These are phyloP conservation scores for Toxotes jaculatrix DNA, from an alignment of 2,113 vertebrate species.

Conservation along the genomic window DNA sequence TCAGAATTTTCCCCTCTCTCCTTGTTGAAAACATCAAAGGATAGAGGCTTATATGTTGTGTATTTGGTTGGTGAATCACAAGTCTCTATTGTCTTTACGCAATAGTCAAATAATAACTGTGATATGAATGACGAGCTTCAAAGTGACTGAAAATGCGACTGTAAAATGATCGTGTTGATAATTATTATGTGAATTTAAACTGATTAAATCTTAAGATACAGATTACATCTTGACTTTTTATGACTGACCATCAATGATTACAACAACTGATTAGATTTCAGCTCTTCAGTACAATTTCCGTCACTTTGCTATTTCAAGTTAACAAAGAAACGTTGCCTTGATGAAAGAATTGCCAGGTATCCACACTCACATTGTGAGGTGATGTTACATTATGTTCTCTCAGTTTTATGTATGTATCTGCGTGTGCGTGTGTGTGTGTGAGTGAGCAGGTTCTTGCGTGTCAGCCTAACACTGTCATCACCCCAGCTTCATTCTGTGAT, in stretches of 20 bases:
- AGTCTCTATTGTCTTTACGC: not conserved
- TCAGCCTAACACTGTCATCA: conserved; percentile 60
- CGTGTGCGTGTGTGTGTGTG: conserved; percentile 27
- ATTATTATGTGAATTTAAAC: not conserved
- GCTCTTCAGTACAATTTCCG: not conserved
- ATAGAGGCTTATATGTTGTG: not conserved
- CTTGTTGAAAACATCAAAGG: conserved; percentile 16
- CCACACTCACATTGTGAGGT: not conserved
- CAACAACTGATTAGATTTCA: too few relatives aligned
- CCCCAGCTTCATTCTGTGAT: conserved; percentile 26
- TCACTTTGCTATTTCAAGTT: not conserved
- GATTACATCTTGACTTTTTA: not conserved
- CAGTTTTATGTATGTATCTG: conserved; percentile 14
- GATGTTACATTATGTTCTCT: conserved; percentile 8
- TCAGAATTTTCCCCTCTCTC: not conserved
- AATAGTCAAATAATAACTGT: not conserved
- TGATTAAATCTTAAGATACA: not conserved
- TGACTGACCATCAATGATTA: not conserved
- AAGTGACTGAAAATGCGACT: not conserved
- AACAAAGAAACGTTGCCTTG: not conserved
- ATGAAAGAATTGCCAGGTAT: conserved; percentile 2
- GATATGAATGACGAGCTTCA: not conserved
- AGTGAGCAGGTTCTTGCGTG: conserved; percentile 13
- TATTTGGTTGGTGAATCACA: conserved; percentile 38
- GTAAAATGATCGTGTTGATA: not conserved